These are phyloP conservation scores for Cynocephalus volans DNA, from an alignment of 2,113 vertebrate species.

Conservation along the genomic window DNA sequence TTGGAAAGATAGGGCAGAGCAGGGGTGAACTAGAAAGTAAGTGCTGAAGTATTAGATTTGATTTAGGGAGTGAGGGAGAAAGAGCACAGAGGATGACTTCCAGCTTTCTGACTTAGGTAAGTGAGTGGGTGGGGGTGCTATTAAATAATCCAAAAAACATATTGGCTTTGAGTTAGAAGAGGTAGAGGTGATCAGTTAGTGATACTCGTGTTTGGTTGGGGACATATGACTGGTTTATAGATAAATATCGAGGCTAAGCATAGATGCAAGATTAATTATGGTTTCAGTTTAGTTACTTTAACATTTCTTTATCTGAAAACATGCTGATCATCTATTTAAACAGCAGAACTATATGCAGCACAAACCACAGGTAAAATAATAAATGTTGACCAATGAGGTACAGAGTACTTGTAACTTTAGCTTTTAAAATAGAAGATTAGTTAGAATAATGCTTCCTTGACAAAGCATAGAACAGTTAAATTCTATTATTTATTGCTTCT, in stretches of 20 bases:
- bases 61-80: not conserved
- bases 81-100: not conserved
- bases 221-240: not conserved
- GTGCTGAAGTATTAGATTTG: not conserved
- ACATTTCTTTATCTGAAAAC: not conserved
- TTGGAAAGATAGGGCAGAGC: not conserved
- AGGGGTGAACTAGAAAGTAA: not conserved
- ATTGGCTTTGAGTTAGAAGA: not conserved
- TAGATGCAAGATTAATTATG: not conserved
- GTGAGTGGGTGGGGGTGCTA: not conserved
- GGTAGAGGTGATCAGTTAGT: not conserved
- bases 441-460: conserved; percentile 25
- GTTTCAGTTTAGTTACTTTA: conserved; percentile 1
- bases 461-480: conserved; percentile 17
- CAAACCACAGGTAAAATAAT: not conserved
- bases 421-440: conserved; percentile 1
- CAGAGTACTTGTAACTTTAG: conserved; percentile 1
- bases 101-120: not conserved
- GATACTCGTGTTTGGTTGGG: not conserved
- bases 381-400: not conserved
- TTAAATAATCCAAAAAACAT: not conserved
- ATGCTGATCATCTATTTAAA: not conserved
- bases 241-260: not conserved
- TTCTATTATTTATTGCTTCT: conserved; percentile 39
- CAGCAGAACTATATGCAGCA: not conserved